Conservation (phyloP, 37 sponge, comb jelly and placozoan genomes). For the Cladorhizidae sp. region DNA sequence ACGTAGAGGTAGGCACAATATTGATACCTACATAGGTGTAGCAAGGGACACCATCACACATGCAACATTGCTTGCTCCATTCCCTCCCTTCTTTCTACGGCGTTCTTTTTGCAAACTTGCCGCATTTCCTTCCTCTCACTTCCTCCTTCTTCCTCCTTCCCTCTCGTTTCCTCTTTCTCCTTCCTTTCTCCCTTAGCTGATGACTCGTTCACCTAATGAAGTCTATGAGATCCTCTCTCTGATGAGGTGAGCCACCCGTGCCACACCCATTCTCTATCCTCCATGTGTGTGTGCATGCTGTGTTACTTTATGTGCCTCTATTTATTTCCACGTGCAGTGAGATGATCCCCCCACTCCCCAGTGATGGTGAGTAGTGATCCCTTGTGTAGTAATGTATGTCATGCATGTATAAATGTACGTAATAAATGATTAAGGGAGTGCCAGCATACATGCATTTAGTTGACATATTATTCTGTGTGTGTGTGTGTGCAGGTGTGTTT, state of each 20-base stretch:
- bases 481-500: constrained; percentile 51
- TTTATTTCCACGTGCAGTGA: constrained; percentile 49
- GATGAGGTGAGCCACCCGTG: constrained; percentile 35
- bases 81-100: neutral
- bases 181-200: constrained; percentile 29
- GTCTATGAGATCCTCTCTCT: constrained; percentile 76
- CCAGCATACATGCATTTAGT: neutral
- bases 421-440: too few species aligned
- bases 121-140: too few species aligned
- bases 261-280: neutral
- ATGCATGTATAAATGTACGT: too few species aligned
- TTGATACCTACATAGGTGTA: too few species aligned
- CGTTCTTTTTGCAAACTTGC: too few species aligned
- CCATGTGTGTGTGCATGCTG: neutral
- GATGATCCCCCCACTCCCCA: constrained; percentile 79
- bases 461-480: constrained; percentile 1
- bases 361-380: constrained; percentile 46
- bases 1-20: constrained; percentile 59
- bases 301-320: neutral
- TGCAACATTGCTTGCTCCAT: neutral
- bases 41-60: neutral
- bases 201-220: constrained; percentile 74
- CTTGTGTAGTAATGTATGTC: too few species aligned
- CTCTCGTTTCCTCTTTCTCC: neutral
- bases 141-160: too few species aligned